A percentile compares a stretch with the other conserved stretches of the same genome.
These are phyloP conservation scores for Calvadosia cruxmelitensis DNA, from an alignment of 30 jellyfish, hydroid and myxozoan genomes.

Conservation along the genomic window DNA sequence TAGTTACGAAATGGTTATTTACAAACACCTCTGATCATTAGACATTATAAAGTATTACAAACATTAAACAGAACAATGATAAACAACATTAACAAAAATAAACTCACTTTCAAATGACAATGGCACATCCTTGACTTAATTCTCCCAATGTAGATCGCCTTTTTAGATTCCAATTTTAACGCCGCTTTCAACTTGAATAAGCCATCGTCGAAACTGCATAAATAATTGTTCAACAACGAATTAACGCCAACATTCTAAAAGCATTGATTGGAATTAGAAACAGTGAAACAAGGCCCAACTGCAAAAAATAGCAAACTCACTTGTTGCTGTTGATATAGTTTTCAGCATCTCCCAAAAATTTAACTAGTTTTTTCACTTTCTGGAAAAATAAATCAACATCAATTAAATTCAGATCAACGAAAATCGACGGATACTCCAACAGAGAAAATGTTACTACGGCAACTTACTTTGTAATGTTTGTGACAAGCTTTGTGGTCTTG, in stretches of 20 bases:
- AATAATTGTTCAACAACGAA: no score
- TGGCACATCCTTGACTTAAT: constrained; percentile 73
- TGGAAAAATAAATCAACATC: constrained; percentile 1
- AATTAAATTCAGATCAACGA: neutral
- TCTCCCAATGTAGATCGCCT: constrained; percentile 27
- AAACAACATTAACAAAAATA: no score
- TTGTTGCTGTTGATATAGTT: constrained; percentile 46
- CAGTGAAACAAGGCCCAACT: no score
- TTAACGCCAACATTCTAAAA: no score
- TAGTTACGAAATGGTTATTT: no score
- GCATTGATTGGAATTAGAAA: no score
- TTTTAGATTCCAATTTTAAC: constrained; percentile 51
- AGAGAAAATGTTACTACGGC: neutral
- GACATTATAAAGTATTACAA: no score
- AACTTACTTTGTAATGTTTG: constrained; percentile 71
- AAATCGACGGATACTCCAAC: neutral
- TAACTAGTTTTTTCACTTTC: constrained; percentile 88
- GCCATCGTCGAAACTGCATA: constrained; percentile 62
- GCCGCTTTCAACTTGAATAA: constrained; percentile 76
- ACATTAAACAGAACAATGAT: no score
- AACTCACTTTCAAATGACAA: constrained; percentile 74
- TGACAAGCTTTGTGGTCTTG: constrained; percentile 80
- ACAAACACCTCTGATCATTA: no score
- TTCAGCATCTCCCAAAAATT: constrained; percentile 58
- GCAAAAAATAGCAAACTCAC: constrained; percentile 44